Conservation (phyloP, 2,888 invertebrate species). For the Drosophila differens region DNA sequence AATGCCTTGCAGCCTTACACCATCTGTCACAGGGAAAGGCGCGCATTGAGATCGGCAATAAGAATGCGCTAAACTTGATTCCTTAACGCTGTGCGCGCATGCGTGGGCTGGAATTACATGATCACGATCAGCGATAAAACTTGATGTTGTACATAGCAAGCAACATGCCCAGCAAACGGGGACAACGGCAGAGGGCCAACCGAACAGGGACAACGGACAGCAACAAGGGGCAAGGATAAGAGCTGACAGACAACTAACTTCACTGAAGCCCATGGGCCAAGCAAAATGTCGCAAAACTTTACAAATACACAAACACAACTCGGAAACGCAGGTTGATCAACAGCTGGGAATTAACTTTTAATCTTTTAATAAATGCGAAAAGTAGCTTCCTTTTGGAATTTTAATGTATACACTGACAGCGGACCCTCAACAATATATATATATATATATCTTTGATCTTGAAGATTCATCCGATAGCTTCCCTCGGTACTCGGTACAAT, state of each 20-base stretch:
- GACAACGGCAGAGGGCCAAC: constrained; percentile 7
- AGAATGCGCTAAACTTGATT: constrained; percentile 80
- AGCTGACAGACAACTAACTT: constrained; percentile 14
- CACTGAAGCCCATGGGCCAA: constrained; percentile 22
- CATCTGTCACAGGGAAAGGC: constrained; percentile 77
- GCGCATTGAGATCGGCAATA: constrained; percentile 73
- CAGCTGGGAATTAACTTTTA: constrained; percentile 19
- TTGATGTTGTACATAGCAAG: constrained; percentile 79
- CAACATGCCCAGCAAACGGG: constrained; percentile 46
- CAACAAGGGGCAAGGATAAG: constrained; percentile 12
- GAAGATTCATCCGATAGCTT: background rate
- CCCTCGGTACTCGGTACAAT: background rate
- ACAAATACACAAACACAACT: constrained; percentile 40
- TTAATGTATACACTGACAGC: background rate
- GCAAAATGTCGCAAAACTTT: constrained; percentile 71
- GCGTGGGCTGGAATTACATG: constrained; percentile 85
- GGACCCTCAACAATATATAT: background rate
- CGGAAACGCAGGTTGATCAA: constrained; percentile 4
- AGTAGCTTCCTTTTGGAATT: background rate
- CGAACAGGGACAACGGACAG: constrained; percentile 10
- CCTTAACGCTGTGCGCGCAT: constrained; percentile 79
- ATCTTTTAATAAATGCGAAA: background rate
- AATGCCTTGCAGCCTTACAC: constrained; percentile 77
- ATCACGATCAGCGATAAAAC: constrained; percentile 85
- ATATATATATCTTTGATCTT: fast-evolving